Evolutionary conservation across 2,113 vertebrate species (phyloP), one percentile per base, ranked within the genome.

Genomic region (Otis tarda): DNA sequence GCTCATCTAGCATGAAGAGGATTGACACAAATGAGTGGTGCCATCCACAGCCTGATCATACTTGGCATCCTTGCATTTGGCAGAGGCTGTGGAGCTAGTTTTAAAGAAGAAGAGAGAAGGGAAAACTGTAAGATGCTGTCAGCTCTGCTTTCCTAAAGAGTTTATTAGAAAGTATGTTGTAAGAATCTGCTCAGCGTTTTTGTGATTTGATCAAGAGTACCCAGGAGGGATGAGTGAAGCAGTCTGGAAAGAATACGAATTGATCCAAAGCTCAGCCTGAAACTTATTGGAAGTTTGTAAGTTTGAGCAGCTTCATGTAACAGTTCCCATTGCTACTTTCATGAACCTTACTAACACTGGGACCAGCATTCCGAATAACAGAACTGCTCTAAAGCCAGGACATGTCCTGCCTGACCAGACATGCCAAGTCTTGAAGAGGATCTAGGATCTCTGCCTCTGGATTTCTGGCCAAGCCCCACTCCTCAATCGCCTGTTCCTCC

Each of bases 121-220:
- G 87, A 89, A 92, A 73, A 70, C 39, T 55, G 61, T 80, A 91
- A 80, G 82, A 93, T 91, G 77, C 92, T 96, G 94, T 92, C 94
- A 94, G 59, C 37, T 86, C 71, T 70, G 73, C 83, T 95, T 96
- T 97, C 92, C 70, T 96, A 90, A 95, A 94, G 4, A 17, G 67
- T 79, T 94, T 94, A 89, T 93, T 94, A 95, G 88, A 95, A 93
- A 86, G 80, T 80, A 69, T 17, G 22, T 65, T 87, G 76, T 85
- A 93, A 92, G 93, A 92, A 92, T 93, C 89, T 90, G 86, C 90
- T 95, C 88, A 92, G 87, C 77, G 68, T 45, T 94, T 94, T 85
- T 85, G 79, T 83, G 90, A 95, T 93, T 94, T 83, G 80, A 93
- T 95, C 83, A 89, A 69, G 78, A 69, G 60, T 74, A 93, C 79